Base-by-base conservation (phyloP, 2,888 invertebrate species). In the Acanthosepion esculentum region DNA sequence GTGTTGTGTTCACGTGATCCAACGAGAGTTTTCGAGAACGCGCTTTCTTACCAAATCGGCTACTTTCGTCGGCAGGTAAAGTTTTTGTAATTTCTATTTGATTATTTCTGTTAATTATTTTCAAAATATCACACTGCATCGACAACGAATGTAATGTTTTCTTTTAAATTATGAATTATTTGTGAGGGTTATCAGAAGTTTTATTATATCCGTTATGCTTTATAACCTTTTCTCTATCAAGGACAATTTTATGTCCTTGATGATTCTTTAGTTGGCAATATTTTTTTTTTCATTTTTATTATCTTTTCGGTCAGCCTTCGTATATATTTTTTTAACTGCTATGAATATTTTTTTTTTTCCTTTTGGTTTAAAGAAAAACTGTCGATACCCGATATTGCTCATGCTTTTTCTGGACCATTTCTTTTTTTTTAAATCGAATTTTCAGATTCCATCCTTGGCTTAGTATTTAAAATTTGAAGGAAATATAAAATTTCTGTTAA, bases 41-140 rank as follows among this genome's bases (percentile, higher is more conserved):
- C 93, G 53, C 48, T n/a, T 48, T 50, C 93, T 93, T n/a, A 41
- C 7, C 53, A 48, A 41, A 15, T 93, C 93, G 53, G 78, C 78
- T 33, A 33, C n/a, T 78, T 78, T 78, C 78, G 78, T 78, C 78
- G 78, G 78, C 78, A 78, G 78, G 78, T 78, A n/a, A 78, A 78
- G 15, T n/a, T n/a, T 18, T 78, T 12, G 15, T 78, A n/a, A 33
- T 78, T 78, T n/a, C n/a, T 78, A 8, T n/a, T n/a, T 78, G n/a
- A 15, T n/a, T 78, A n/a, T 15, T n/a, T 78, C 5, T 29, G n/a
- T n/a, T n/a, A 5, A 15, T 78, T 78, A 78, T 78, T 78, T 78
- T n/a, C 12, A n/a, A 78, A 78, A 18, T 78, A n/a, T 18, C 8
- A 15, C 33, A 0, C 5, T 12, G 5, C n/a, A 5, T 78, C n/a